phyloP scores from a whole-genome alignment of 2,797 vertebrate species.

The Momotus momota region DNA sequence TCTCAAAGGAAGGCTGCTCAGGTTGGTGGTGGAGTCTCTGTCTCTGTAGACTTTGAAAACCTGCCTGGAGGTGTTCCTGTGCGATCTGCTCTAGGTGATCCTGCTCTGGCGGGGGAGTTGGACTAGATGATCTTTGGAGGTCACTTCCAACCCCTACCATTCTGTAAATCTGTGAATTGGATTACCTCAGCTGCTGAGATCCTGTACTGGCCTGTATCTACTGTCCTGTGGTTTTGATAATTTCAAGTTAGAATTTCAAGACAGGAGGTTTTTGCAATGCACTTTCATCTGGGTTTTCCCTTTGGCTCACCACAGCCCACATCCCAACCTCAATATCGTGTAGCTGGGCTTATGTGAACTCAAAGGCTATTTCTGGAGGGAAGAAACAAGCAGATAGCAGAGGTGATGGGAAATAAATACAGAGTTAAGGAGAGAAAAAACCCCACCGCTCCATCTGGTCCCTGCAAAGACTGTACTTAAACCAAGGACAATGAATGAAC shows the following conservation, averaged over 20 bases:
- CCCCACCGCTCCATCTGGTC: not conserved
- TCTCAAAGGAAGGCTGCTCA: not conserved
- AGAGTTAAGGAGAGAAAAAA: not conserved
- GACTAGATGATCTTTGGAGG: too few species aligned
- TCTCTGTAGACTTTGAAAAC: too few species aligned
- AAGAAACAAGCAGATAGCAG: not conserved
- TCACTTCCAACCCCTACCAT: too few species aligned
- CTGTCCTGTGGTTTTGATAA: not conserved
- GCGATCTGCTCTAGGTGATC: too few species aligned
- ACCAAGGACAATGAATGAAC: not conserved
- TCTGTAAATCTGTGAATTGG: too few species aligned
- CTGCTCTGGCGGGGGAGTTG: too few species aligned
- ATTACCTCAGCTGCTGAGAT: not conserved
- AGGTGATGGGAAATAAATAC: not conserved
- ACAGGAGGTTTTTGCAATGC: not conserved
- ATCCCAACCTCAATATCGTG: not conserved
- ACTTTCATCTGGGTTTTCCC: not conserved
- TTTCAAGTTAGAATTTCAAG: slow-evolving; percentile 12
- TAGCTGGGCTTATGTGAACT: not conserved
- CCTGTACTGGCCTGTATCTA: not conserved
- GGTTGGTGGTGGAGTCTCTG: too few species aligned
- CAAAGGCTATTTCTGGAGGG: not conserved
- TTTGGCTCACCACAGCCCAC: not conserved
- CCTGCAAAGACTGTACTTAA: not conserved
- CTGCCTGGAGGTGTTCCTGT: too few species aligned